Percentiles rank a stretch among this genome's conserved stretches.
Evolutionary conservation across 2,888 invertebrate species (phyloP).

Genomic region (Meiosimyza platycephala): DNA sequence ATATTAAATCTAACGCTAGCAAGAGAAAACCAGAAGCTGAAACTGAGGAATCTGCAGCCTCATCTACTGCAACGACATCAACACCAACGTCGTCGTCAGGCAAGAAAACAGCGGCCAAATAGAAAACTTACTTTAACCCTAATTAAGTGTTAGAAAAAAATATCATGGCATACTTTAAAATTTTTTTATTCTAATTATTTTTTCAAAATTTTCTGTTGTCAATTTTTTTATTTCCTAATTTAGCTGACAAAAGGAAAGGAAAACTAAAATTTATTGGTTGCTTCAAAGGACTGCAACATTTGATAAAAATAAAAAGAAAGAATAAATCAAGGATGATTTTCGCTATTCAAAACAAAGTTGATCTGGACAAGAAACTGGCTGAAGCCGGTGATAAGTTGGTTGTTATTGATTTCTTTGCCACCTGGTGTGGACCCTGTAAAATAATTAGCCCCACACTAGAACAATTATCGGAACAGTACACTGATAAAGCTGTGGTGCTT

Average conservation of each 20-base stretch:
- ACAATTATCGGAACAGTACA: conserved; percentile 73
- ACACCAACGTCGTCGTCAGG: not conserved
- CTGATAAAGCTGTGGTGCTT: conserved; percentile 69
- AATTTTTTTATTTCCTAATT: conserved; percentile 17
- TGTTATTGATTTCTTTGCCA: conserved; percentile 89
- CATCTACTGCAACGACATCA: not conserved
- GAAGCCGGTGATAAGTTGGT: conserved; percentile 84
- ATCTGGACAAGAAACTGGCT: conserved; percentile 76
- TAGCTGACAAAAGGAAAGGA: not conserved
- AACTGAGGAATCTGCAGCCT: not conserved
- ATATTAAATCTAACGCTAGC: conserved; percentile 10
- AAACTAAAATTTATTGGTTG: no score
- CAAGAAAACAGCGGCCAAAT: not conserved
- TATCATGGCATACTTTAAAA: no score
- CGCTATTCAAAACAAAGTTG: conserved; percentile 66
- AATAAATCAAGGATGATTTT: conserved; percentile 47
- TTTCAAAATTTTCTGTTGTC: no score
- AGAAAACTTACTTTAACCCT: not conserved
- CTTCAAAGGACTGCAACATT: no score
- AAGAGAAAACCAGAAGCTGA: not conserved
- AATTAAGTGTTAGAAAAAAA: not conserved
- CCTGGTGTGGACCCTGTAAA: conserved; percentile 94
- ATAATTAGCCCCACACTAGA: conserved; percentile 85
- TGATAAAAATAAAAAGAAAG: not conserved
- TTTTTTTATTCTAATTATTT: no score